A percentile compares a stretch with the other conserved stretches of the same genome.
phyloP scores from a whole-genome alignment of 2,113 vertebrate genomes.

The human region DNA sequence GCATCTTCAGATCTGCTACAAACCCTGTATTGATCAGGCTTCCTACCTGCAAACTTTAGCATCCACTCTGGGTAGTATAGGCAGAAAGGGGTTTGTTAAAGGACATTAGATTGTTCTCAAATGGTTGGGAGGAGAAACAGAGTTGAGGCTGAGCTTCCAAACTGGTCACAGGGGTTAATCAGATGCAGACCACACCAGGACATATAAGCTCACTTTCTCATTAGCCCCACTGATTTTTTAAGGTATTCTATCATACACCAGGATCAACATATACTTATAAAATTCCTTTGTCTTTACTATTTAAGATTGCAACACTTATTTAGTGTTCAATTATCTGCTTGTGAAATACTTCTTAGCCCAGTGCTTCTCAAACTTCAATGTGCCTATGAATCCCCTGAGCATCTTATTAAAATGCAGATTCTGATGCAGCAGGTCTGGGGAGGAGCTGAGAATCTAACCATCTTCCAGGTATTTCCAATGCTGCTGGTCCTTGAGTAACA shows the following conservation, averaged over 20 bases:
- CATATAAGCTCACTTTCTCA: background rate
- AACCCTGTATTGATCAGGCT: background rate
- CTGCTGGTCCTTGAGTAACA: background rate
- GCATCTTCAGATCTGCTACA: background rate
- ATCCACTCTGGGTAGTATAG: background rate
- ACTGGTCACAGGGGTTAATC: background rate
- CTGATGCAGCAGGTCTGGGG: background rate
- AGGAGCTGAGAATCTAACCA: background rate
- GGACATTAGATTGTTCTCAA: background rate
- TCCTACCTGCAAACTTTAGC: background rate
- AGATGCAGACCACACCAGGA: background rate
- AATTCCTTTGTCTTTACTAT: background rate
- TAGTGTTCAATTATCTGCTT: background rate
- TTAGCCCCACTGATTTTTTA: background rate
- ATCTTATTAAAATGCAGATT: background rate
- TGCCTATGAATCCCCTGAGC: background rate
- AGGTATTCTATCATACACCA: background rate
- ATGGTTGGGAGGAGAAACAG: background rate
- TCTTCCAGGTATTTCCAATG: background rate
- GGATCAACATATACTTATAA: background rate
- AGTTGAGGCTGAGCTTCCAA: background rate
- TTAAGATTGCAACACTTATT: background rate
- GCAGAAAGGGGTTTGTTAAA: background rate
- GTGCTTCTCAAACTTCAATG: background rate
- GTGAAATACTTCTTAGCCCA: background rate